Conservation (phyloP, 2,888 invertebrate genomes). For the Apamea crenata region DNA sequence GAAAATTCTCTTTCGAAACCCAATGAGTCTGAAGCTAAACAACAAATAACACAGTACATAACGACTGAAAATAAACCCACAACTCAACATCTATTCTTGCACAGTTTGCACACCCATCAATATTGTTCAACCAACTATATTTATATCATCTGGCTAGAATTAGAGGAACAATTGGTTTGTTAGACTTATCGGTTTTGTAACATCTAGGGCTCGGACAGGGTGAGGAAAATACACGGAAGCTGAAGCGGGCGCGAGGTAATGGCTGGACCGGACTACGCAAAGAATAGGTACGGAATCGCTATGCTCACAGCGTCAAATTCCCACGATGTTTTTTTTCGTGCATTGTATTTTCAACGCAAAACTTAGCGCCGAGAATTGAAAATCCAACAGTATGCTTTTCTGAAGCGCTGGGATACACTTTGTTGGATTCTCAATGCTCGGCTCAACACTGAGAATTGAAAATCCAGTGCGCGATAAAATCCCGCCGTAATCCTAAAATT, state of each 20-base stretch:
- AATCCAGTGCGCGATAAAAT: not conserved
- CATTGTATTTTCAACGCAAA: not conserved
- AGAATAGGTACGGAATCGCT: too few relatives aligned
- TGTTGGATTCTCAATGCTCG: not conserved
- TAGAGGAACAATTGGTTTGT: constrained; percentile 35
- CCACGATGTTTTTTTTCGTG: too few relatives aligned
- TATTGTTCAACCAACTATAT: constrained; percentile 28
- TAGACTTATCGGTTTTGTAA: not conserved
- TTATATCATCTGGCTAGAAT: constrained; percentile 20
- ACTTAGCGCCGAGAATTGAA: not conserved
- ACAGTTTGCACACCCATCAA: constrained; percentile 5
- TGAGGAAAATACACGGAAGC: not conserved
- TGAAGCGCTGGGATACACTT: not conserved
- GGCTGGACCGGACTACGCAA: too few relatives aligned
- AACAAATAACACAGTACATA: constrained; percentile 6
- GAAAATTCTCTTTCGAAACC: not conserved
- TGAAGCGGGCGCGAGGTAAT: not conserved
- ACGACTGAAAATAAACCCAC: constrained; percentile 10
- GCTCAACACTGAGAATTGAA: not conserved
- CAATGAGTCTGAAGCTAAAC: not conserved
- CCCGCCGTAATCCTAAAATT: too few relatives aligned
- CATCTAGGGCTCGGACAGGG: not conserved
- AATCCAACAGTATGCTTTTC: not conserved
- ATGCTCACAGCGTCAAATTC: too few relatives aligned
- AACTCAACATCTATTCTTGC: constrained; percentile 18